Evolutionary conservation across 1,140 invertebrate species (phyloP).

Genomic region (Thalassaphorura encarpata): DNA sequence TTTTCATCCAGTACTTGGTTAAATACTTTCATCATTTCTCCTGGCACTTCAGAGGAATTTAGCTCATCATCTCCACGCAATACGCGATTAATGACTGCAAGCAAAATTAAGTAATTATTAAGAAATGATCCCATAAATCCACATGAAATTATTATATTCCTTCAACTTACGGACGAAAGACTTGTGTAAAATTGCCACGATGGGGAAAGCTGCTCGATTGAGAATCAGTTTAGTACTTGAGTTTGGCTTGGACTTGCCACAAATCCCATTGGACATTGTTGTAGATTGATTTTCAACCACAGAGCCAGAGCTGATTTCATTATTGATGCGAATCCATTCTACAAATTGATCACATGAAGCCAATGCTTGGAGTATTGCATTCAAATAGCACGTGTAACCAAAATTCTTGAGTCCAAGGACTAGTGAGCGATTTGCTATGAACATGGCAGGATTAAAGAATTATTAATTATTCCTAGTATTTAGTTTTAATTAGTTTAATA

Average conservation of each 20-base stretch:
- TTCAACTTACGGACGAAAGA: slow-evolving; percentile 16
- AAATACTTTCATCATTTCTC: not conserved
- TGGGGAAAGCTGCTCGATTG: slow-evolving; percentile 32
- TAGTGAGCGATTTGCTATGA: too few relatives aligned
- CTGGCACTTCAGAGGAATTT: not conserved
- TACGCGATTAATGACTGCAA: not conserved
- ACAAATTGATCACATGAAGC: slow-evolving; percentile 70
- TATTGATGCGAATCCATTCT: slow-evolving; percentile 55
- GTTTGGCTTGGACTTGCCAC: too few relatives aligned
- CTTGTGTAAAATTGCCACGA: slow-evolving; percentile 12
- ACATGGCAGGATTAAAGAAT: too few relatives aligned
- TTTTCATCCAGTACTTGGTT: too few relatives aligned
- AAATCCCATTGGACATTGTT: too few relatives aligned
- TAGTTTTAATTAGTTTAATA: too few relatives aligned
- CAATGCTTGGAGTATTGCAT: slow-evolving; percentile 70
- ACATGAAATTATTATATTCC: not conserved
- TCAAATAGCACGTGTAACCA: slow-evolving; percentile 76
- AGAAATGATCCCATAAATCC: not conserved
- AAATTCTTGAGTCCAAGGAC: slow-evolving; percentile 65
- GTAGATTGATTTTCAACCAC: too few relatives aligned
- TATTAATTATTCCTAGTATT: too few relatives aligned
- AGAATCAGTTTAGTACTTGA: too few relatives aligned
- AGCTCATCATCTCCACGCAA: not conserved
- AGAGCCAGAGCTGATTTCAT: slow-evolving; percentile 5
- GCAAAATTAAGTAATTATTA: not conserved